Conservation (phyloP, 2,797 vertebrate genomes). For the Echeneis naucrates region DNA sequence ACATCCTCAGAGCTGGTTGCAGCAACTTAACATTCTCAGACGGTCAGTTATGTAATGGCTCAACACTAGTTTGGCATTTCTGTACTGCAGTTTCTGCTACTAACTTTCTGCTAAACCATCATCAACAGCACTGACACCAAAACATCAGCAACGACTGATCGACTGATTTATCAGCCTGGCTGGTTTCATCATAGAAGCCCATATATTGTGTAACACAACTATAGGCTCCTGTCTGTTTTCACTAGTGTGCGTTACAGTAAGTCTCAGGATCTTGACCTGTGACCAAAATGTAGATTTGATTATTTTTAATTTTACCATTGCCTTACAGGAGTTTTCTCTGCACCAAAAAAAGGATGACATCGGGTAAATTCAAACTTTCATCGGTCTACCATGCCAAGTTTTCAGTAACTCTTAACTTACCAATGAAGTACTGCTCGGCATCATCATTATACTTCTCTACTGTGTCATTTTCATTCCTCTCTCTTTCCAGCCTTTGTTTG, state of each 20-base stretch:
- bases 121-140: neutral
- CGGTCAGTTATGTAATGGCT: neutral
- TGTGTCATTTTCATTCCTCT: constrained; percentile 38
- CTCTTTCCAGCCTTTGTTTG: constrained; percentile 57
- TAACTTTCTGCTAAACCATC: neutral
- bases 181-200: neutral
- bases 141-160: neutral
- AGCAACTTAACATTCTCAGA: neutral
- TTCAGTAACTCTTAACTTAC: constrained; percentile 58
- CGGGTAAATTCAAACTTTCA: neutral
- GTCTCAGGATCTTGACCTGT: neutral
- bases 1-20: neutral
- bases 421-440: constrained; percentile 79
- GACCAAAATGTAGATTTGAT: neutral
- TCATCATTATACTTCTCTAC: constrained; percentile 39
- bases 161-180: neutral
- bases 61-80: neutral
- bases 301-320: neutral
- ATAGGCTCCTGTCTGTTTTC: neutral
- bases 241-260: neutral
- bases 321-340: neutral
- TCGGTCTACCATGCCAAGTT: neutral
- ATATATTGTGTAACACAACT: neutral
- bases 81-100: neutral
- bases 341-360: neutral